Conservation (phyloP, 2,888 invertebrate genomes). For the Homarus gammarus region DNA sequence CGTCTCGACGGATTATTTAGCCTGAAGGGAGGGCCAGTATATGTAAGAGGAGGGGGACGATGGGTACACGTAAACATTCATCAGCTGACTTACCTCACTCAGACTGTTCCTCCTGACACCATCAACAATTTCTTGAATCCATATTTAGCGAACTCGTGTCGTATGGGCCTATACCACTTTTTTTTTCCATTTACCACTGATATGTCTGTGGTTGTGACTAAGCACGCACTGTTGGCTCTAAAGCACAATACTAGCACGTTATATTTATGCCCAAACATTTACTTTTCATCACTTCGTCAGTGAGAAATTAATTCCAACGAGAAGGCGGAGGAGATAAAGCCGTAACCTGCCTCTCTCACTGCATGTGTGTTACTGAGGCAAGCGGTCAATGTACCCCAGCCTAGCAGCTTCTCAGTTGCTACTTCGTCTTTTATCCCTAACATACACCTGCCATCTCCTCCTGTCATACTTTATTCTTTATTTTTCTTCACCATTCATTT, state of each 20-base stretch:
- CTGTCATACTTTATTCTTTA: not conserved
- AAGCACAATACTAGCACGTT: not conserved
- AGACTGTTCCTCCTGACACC: not conserved
- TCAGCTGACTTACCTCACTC: not conserved
- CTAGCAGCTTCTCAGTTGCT: slow-evolving; percentile 20
- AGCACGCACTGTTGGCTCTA: not conserved
- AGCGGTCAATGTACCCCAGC: slow-evolving; percentile 45
- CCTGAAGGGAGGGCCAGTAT: too few relatives aligned
- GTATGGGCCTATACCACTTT: not conserved
- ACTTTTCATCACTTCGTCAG: not conserved
- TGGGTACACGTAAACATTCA: not conserved
- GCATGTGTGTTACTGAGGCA: slow-evolving; percentile 50
- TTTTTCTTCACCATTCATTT: not conserved
- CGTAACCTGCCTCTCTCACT: not conserved
- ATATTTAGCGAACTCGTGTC: not conserved
- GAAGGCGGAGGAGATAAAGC: not conserved
- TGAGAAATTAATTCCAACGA: not conserved
- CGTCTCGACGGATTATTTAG: too few relatives aligned
- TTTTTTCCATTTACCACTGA: not conserved
- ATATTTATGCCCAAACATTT: not conserved
- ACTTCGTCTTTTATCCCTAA: slow-evolving; percentile 1
- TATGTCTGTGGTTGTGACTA: not conserved
- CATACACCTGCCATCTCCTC: not conserved
- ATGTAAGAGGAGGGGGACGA: too few relatives aligned
- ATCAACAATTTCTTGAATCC: not conserved